A percentile compares a stretch with the other conserved stretches of the same genome.
Conservation (phyloP, 2,797 vertebrate species). For the Carcharodon carcharias region DNA sequence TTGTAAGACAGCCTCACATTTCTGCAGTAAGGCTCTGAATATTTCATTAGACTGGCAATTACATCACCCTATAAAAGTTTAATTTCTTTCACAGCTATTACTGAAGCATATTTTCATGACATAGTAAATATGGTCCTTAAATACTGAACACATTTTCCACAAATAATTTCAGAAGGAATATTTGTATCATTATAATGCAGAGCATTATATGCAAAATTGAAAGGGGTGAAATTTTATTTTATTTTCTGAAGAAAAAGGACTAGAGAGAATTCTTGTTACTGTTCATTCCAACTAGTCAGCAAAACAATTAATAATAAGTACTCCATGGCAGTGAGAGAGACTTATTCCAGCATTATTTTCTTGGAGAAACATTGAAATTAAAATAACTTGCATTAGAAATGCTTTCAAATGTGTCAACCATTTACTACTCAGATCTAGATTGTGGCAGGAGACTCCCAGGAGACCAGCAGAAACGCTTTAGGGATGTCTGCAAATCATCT, state of each 20-base stretch:
- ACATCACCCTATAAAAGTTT: neutral
- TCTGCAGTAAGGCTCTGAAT: neutral
- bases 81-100: neutral
- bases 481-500: no score
- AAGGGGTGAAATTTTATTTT: neutral
- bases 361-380: neutral
- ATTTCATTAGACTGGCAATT: constrained; percentile 16
- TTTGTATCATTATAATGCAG: no score
- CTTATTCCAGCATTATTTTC: neutral
- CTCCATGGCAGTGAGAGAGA: neutral
- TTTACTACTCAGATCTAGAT: no score
- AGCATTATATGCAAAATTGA: neutral
- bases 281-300: neutral
- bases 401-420: neutral
- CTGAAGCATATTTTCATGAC: neutral
- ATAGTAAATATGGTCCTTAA: neutral
- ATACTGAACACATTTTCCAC: neutral
- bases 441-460: neutral
- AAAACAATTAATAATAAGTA: neutral
- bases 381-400: neutral
- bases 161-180: constrained; percentile 23
- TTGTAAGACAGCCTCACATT: neutral
- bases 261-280: neutral
- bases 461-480: neutral
- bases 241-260: neutral